phyloP scores from a whole-genome alignment of 2,888 invertebrate species.

The Drosophila ustulata region DNA sequence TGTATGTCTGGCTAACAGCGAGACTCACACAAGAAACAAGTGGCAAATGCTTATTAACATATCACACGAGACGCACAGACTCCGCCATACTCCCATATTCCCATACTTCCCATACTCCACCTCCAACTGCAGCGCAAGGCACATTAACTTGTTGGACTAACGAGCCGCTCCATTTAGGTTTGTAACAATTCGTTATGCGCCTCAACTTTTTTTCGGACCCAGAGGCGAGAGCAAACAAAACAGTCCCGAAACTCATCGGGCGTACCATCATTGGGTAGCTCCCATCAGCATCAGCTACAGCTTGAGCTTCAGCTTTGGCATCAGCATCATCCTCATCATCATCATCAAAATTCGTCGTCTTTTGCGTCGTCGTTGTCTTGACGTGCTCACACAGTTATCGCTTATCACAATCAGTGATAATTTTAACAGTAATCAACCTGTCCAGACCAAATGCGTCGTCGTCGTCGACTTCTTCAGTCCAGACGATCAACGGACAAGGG shows the following conservation, averaged over 20 bases:
- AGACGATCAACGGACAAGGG: constrained; percentile 47
- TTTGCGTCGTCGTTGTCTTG: constrained; percentile 55
- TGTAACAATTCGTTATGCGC: constrained; percentile 81
- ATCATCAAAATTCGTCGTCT: constrained; percentile 65
- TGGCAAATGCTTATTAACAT: constrained; percentile 79
- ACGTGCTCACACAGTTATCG: constrained; percentile 81
- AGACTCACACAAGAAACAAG: constrained; percentile 52
- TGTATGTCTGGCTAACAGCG: constrained; percentile 46
- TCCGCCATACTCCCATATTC: constrained; percentile 23
- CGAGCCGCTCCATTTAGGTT: constrained; percentile 79
- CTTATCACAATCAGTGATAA: constrained; percentile 82
- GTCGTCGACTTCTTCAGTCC: constrained; percentile 17
- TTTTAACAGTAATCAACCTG: constrained; percentile 82
- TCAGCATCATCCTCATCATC: constrained; percentile 44
- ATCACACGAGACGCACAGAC: constrained; percentile 62
- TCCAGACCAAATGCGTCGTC: constrained; percentile 69
- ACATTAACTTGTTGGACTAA: constrained; percentile 80
- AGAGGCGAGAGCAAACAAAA: constrained; percentile 45
- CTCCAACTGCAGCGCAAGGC: constrained; percentile 34
- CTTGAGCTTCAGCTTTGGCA: constrained; percentile 43
- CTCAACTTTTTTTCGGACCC: constrained; percentile 45
- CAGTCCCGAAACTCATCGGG: constrained; percentile 55
- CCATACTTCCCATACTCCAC: constrained; percentile 10
- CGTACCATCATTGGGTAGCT: constrained; percentile 39
- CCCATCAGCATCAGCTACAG: constrained; percentile 21